Percentiles rank a stretch among this genome's conserved stretches.
These are phyloP conservation scores for Drosophila nebulosa DNA, from an alignment of 1,140 invertebrate genomes.

Conservation along the genomic window DNA sequence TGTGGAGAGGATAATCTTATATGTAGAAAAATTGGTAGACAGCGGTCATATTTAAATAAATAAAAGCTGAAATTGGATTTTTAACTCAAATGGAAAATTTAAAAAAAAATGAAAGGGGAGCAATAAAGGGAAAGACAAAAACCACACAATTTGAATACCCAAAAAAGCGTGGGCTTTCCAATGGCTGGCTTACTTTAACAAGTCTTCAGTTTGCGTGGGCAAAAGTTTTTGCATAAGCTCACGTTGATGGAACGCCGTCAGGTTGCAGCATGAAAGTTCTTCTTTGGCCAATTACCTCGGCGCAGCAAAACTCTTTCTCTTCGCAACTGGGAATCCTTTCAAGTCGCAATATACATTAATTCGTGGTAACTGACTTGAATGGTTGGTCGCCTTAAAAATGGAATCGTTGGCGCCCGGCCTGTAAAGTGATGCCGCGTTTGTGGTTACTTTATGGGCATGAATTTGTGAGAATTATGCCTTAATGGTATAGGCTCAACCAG, in stretches of 20 bases:
- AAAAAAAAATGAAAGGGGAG: not conserved
- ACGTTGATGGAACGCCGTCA: slow-evolving; percentile 28
- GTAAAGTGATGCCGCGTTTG: slow-evolving; percentile 26
- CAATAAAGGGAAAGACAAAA: not conserved
- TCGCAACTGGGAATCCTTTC: not conserved
- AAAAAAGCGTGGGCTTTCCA: not conserved
- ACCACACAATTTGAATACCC: not conserved
- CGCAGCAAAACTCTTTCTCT: not conserved
- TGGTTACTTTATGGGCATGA: slow-evolving; percentile 25
- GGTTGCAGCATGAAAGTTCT: slow-evolving; percentile 12
- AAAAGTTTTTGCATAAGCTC: slow-evolving; percentile 34
- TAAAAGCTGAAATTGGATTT: not conserved
- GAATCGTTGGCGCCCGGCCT: not conserved
- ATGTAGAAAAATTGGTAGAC: not conserved
- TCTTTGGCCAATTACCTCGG: slow-evolving; percentile 27
- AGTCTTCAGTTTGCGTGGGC: slow-evolving; percentile 30
- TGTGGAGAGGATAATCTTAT: not conserved
- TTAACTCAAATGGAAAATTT: not conserved
- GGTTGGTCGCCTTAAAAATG: slow-evolving; percentile 24
- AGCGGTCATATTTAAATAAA: not conserved
- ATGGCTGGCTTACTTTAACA: not conserved
- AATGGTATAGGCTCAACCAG: slow-evolving; percentile 18
- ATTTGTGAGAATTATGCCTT: slow-evolving; percentile 39
- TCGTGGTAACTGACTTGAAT: slow-evolving; percentile 8
- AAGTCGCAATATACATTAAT: slow-evolving; percentile 28